Evolutionary conservation across 1,140 invertebrate genomes (phyloP), one percentile per base, ranked within the genome.

Genomic region (Parasteatoda tepidariorum): DNA sequence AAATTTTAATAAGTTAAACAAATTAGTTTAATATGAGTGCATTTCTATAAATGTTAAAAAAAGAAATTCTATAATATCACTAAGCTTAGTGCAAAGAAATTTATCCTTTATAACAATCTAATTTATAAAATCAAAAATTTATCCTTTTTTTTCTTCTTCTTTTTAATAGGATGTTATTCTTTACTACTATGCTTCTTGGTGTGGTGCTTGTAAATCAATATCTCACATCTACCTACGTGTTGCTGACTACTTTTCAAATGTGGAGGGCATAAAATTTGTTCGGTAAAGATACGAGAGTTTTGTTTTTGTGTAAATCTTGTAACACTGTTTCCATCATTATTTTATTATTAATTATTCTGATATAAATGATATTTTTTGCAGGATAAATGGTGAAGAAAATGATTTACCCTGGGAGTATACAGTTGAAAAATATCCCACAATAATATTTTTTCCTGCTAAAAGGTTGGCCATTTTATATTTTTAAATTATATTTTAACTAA

Each of bases 331-430:
- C 9, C 4, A 48, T 48, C 9, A 13, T 13, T 41, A 13, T 41
- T 41, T 5, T 41, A 41, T 6, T 41, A 41, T 41, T 41, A 6
- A 48, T 48, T 48, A 2, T 48, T 18, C 1, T 13, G 38, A 18
- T 41, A 41, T 41, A 48, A n/a, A 13, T 2, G 1, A 48, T 48
- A 4, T 31, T 64, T n/a, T n/a, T n/a, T n/a, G n/a, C 74, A 90
- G 89, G 85, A 91, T 96, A n/a, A 94, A 96, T 89, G 94, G 93
- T 18, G 92, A 94, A 86, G 90, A 91, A 1, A 94, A 96, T 89
- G 94, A 95, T 89, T 89, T 96, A 71, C 94, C 94, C 2, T 95
- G 94, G 94, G 92, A 94, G 87, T 95, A 92, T 88, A 93, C 92
- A 30, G 93, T 93, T 88, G 92, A 92, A 86, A 90, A 89, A 33